Evolutionary conservation across 1,140 invertebrate species (phyloP), one percentile per base, ranked within the genome.

Genomic region (Sinonovacula constricta): DNA sequence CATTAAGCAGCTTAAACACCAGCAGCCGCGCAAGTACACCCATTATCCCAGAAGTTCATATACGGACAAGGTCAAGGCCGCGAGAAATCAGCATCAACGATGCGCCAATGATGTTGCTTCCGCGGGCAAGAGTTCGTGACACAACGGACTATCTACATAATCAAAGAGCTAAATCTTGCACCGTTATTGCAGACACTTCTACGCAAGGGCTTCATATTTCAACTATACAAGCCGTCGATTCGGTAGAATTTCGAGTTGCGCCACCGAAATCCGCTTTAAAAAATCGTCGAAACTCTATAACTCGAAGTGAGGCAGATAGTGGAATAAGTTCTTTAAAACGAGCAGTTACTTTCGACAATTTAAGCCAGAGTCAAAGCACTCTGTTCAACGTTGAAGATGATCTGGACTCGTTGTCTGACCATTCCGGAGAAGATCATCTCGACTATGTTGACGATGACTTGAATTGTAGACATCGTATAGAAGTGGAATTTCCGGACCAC

Each of bases 21-120:
- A n/a, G n/a, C n/a, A n/a, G n/a, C n/a, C 28, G 3, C 7, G 49
- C 66, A 22, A 34, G 49, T 30, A 67, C 72, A 14, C 72, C 72
- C 14, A 28, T 66, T 14, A 15, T 76, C 45, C 72, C 72, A 33
- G 62, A 76, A 66, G 63, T 76, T 24, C 14, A 28, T n/a, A 67
- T 76, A 22, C 5, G 1, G 5, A 56, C n/a, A 14, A 31, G 34
- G 22, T 15, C 14, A 5, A 67, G 56, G 39, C 15, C 36, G n/a
- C 22, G 33, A 18, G 62, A 76, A 49, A 76, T 76, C 15, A 67
- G 45, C 2, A 76, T 76, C 1, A 76, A 76, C 49, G 72, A 76
- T 45, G 63, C 63, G n/a, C 72, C 72, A 28, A 76, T 76, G 72
- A 76, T 76, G 72, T 31, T 76, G 22, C 36, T 76, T 7, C 72